Conservation (phyloP, 2,888 invertebrate genomes). For the Clitarchus hookeri region DNA sequence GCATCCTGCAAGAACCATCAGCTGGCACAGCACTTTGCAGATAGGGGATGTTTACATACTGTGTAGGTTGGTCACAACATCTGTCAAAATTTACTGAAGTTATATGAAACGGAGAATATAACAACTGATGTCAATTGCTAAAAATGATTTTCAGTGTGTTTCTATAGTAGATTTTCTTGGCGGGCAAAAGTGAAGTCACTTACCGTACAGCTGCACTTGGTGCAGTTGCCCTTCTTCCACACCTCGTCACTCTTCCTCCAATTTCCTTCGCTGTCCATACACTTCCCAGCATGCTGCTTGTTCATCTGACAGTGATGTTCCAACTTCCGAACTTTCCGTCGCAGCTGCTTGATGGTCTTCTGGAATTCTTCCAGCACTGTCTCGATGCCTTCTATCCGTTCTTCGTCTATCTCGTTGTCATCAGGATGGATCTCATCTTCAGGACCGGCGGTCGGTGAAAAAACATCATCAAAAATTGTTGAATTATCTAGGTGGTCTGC, state of each 20-base stretch:
- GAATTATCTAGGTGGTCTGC: slow-evolving; percentile 12
- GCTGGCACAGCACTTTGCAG: too few species aligned
- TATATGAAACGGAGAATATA: too few species aligned
- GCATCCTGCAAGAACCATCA: too few species aligned
- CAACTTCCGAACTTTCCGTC: slow-evolving; percentile 56
- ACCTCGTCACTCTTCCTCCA: slow-evolving; percentile 56
- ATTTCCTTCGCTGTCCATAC: slow-evolving; percentile 54
- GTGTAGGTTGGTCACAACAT: too few species aligned
- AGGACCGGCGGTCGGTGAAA: slow-evolving; percentile 3
- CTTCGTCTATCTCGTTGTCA: slow-evolving; percentile 54
- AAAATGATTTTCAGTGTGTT: too few species aligned
- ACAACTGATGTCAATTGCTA: too few species aligned
- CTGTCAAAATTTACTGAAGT: too few species aligned
- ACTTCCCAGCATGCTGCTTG: slow-evolving; percentile 49
- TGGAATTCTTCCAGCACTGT: slow-evolving; percentile 59
- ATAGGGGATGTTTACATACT: too few species aligned
- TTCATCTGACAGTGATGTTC: slow-evolving; percentile 51
- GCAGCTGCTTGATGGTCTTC: slow-evolving; percentile 58
- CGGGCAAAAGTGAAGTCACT: not conserved
- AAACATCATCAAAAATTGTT: not conserved
- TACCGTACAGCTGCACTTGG: slow-evolving; percentile 57
- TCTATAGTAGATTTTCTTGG: too few species aligned
- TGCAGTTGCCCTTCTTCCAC: slow-evolving; percentile 58
- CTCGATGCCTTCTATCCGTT: slow-evolving; percentile 60
- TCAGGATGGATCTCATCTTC: not conserved